A percentile compares a stretch with the other conserved stretches of the same genome.
Evolutionary conservation across 2,113 vertebrate genomes (phyloP).

Genomic region (Coturnix japonica): DNA sequence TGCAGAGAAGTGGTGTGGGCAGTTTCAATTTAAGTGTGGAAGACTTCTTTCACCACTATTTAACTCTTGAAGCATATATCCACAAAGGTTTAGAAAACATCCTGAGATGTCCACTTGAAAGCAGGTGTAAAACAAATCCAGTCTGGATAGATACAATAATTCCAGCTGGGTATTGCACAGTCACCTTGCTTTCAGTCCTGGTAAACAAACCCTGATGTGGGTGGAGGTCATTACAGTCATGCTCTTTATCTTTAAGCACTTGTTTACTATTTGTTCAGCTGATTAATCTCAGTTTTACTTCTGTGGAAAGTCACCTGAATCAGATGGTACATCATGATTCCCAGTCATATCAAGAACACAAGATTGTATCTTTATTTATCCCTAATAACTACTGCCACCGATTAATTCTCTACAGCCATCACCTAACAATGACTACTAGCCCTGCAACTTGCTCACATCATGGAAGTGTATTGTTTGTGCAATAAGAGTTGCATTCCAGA

Average conservation of each 20-base stretch:
- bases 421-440: neutral
- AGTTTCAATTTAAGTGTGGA: neutral
- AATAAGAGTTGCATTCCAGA: neutral
- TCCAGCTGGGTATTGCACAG: neutral
- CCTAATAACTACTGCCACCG: neutral
- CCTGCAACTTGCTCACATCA: neutral
- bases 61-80: conserved; percentile 1
- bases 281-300: neutral
- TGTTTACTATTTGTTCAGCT: conserved; percentile 23
- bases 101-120: neutral
- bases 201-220: neutral
- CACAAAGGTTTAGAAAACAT: conserved; percentile 40
- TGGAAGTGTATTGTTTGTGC: neutral
- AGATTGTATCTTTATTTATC: neutral
- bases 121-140: neutral
- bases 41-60: neutral
- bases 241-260: neutral
- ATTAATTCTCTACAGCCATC: neutral
- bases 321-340: neutral
- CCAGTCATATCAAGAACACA: neutral
- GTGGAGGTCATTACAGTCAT: neutral
- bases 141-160: neutral
- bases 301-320: neutral
- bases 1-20: neutral
- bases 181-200: neutral